phyloP scores from a whole-genome alignment of 2,113 vertebrate genomes.

The Okapia johnstoni region DNA sequence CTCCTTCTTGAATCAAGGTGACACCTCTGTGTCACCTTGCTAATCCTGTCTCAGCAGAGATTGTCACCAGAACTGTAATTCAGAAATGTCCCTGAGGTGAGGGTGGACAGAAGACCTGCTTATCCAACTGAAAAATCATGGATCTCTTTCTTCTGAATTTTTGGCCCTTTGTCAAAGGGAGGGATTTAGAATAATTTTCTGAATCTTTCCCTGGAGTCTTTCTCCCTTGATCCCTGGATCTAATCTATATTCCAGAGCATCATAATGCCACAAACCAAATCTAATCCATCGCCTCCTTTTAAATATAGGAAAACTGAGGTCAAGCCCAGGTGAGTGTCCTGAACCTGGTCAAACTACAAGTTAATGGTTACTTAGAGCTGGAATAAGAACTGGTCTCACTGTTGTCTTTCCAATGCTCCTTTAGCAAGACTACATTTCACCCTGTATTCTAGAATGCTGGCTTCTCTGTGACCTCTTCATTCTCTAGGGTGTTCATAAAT shows the following conservation, averaged over 20 bases:
- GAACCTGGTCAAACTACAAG: not conserved
- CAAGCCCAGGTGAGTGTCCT: not conserved
- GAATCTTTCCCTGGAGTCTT: not conserved
- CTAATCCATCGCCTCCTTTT: not conserved
- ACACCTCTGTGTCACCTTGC: constrained; percentile 75
- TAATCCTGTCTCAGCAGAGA: constrained; percentile 74
- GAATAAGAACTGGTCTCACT: not conserved
- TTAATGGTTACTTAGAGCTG: not conserved
- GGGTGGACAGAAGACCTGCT: constrained; percentile 45
- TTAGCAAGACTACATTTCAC: not conserved
- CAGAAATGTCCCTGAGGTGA: constrained; percentile 73
- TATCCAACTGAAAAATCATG: constrained; percentile 66
- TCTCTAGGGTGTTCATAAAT: not conserved
- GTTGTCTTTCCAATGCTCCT: not conserved
- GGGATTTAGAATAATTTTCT: not conserved
- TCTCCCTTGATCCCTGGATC: not conserved
- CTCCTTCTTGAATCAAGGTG: constrained; percentile 72
- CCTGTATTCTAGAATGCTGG: not conserved
- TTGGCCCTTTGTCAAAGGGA: constrained; percentile 11
- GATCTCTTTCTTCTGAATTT: constrained; percentile 49
- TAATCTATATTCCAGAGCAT: not conserved
- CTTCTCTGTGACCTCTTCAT: not conserved
- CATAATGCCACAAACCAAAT: not conserved
- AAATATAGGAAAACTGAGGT: not conserved
- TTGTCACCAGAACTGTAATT: constrained; percentile 74